A percentile compares a stretch with the other conserved stretches of the same genome.
phyloP scores from a whole-genome alignment of 2,797 vertebrate genomes.

The Anguilla obscura region DNA sequence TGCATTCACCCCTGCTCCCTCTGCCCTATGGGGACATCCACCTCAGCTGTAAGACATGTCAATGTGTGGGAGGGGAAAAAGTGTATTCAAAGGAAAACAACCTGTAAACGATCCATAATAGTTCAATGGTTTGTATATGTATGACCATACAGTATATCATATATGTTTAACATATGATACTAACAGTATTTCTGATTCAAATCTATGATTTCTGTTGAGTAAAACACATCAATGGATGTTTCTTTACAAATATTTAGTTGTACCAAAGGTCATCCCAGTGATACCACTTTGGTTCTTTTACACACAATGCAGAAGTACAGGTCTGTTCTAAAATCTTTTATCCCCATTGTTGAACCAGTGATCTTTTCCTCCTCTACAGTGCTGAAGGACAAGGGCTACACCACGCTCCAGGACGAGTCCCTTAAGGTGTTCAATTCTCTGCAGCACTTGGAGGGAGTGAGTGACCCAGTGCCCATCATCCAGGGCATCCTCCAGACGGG shows the following conservation, averaged over 20 bases:
- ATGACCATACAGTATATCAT: neutral
- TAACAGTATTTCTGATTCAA: neutral
- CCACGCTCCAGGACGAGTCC: conserved; percentile 90
- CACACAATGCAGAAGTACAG: neutral
- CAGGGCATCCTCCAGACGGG: conserved; percentile 89
- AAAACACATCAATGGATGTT: neutral
- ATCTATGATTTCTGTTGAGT: neutral
- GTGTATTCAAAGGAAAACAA: neutral
- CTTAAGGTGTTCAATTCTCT: conserved; percentile 91
- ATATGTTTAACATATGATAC: neutral
- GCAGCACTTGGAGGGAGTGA: conserved; percentile 87
- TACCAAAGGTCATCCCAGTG: neutral
- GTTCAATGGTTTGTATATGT: neutral
- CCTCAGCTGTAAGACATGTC: conserved; percentile 73
- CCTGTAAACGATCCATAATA: neutral
- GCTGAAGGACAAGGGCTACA: conserved; percentile 82
- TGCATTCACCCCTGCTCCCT: conserved; percentile 90
- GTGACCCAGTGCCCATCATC: conserved; percentile 85
- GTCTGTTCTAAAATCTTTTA: neutral
- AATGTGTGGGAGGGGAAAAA: neutral
- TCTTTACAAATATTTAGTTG: neutral
- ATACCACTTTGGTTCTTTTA: neutral
- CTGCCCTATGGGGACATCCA: conserved; percentile 94
- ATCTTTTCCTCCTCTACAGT: conserved; percentile 58
- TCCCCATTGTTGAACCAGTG: neutral